A percentile compares a stretch with the other conserved stretches of the same genome.
Evolutionary conservation across 2,113 vertebrate species (phyloP).

Genomic region (Gnathonemus longibarbis): DNA sequence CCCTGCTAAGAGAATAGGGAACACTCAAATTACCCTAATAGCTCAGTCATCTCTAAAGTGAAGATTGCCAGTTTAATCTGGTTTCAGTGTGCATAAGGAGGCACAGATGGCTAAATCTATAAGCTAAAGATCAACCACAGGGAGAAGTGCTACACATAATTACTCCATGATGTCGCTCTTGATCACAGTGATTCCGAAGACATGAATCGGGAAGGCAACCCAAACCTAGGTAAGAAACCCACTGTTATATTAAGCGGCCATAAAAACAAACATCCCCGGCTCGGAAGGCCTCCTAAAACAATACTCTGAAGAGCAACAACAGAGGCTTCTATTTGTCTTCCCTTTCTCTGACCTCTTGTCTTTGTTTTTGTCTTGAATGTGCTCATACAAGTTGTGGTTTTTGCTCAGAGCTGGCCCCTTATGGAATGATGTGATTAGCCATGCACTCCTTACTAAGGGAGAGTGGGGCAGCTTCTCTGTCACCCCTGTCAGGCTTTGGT

Average conservation of each 20-base stretch:
- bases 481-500: background rate
- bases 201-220: background rate
- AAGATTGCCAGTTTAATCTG: background rate
- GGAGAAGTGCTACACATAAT: background rate
- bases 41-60: background rate
- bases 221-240: background rate
- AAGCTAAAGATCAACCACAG: constrained; percentile 2
- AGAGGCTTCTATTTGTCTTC: background rate
- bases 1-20: background rate
- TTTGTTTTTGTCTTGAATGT: background rate
- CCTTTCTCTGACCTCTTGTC: background rate
- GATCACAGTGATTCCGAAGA: background rate
- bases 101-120: constrained; percentile 10
- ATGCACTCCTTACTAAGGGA: background rate
- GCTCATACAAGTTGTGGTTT: background rate
- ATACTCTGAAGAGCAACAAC: background rate
- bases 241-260: background rate
- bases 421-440: background rate
- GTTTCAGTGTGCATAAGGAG: constrained; percentile 5
- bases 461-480: background rate
- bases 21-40: constrained; percentile 13
- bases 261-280: background rate
- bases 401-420: background rate
- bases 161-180: background rate
- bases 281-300: background rate